Percentiles rank a stretch among this genome's conserved stretches.
Conservation (phyloP, 2,113 vertebrate genomes). For the Trinectes maculatus region DNA sequence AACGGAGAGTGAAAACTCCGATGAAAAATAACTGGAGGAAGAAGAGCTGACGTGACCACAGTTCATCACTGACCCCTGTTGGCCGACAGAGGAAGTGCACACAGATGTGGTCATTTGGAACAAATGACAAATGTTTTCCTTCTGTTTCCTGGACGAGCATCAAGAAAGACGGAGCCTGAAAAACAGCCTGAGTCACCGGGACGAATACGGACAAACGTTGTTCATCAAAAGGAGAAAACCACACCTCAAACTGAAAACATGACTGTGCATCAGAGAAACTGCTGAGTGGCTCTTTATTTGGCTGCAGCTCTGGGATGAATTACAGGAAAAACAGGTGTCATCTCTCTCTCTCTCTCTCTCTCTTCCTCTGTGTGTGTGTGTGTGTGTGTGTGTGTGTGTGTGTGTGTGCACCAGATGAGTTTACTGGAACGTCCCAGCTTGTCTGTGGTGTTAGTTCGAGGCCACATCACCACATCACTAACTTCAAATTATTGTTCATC, state of each 20-base stretch:
- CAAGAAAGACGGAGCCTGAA: constrained; percentile 16
- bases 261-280: no score
- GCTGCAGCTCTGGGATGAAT: no score
- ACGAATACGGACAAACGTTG: constrained; percentile 4
- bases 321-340: no score
- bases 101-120: neutral
- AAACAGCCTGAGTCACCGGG: constrained; percentile 32
- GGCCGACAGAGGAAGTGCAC: neutral
- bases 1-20: neutral
- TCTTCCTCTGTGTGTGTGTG: constrained; percentile 10
- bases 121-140: constrained; percentile 44
- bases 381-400: constrained; percentile 21
- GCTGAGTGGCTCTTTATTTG: no score
- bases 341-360: no score
- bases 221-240: constrained; percentile 24
- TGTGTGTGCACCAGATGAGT: constrained; percentile 45
- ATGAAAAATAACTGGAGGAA: neutral
- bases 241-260: constrained; percentile 6
- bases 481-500: no score
- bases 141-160: constrained; percentile 52
- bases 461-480: constrained; percentile 6
- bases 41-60: neutral
- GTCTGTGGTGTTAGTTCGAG: neutral
- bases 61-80: constrained; percentile 40
- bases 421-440: constrained; percentile 47